A percentile compares a stretch with the other conserved stretches of the same genome.
These are phyloP conservation scores for Poliocrania exsul DNA, from an alignment of 2,797 vertebrate species.

Conservation along the genomic window DNA sequence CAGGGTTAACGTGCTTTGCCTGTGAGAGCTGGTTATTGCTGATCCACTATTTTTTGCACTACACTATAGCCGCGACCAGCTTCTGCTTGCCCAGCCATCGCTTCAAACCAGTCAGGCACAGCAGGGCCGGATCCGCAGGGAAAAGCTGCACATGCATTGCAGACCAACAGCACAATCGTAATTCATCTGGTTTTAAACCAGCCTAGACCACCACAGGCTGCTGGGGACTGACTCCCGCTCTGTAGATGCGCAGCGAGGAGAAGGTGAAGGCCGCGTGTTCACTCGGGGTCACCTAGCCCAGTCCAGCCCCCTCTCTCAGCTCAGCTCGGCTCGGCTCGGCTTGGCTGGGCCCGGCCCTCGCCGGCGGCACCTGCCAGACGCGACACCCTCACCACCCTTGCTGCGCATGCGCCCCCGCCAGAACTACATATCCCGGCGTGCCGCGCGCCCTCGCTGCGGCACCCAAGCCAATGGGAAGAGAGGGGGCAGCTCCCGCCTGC, in stretches of 20 bases:
- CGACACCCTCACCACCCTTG: fast-evolving
- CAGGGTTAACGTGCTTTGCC: not conserved
- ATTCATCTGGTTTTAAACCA: not conserved
- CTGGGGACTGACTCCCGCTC: fast-evolving
- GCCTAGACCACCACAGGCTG: too few species aligned
- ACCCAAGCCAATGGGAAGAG: not conserved
- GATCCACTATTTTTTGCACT: not conserved
- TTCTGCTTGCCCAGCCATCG: not conserved
- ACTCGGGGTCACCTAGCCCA: not conserved
- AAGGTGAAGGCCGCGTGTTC: fast-evolving
- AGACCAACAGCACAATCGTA: too few species aligned
- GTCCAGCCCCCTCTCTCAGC: not conserved
- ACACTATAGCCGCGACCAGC: not conserved
- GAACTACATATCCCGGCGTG: slow-evolving; percentile 32
- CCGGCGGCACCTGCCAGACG: not conserved
- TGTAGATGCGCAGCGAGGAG: fast-evolving
- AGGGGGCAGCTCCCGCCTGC: not conserved
- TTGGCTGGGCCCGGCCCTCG: too few species aligned
- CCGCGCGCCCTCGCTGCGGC: fast-evolving
- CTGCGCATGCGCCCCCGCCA: not conserved
- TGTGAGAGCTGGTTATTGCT: fast-evolving
- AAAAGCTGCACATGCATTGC: fast-evolving
- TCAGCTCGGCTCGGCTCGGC: not conserved
- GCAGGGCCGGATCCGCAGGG: not conserved
- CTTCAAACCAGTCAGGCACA: too few species aligned